phyloP scores from a whole-genome alignment of 2,888 invertebrate species.

The Gari tellinella region DNA sequence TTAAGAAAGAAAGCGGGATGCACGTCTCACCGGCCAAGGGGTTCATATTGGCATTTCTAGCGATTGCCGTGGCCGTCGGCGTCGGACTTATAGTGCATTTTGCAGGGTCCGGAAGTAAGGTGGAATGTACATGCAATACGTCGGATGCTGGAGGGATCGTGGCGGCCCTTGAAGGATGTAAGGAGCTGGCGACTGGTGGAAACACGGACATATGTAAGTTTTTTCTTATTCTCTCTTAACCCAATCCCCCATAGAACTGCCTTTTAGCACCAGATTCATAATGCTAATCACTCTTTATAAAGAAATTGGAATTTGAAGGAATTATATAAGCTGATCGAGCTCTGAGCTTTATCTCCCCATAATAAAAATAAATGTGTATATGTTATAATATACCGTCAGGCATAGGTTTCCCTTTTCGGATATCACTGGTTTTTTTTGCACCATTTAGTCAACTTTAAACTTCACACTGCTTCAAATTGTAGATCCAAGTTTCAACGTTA shows the following conservation, averaged over 20 bases:
- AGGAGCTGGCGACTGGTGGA: conserved; percentile 47
- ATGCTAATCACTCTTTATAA: no score
- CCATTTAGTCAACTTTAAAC: no score
- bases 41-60: conserved; percentile 71
- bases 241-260: not conserved
- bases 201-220: conserved; percentile 61
- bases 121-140: conserved; percentile 67
- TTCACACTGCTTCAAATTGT: no score
- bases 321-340: no score
- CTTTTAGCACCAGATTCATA: not conserved
- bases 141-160: conserved; percentile 19
- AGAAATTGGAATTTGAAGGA: no score
- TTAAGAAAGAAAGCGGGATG: conserved; percentile 41
- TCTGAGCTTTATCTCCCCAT: no score
- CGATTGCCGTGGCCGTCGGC: conserved; percentile 70
- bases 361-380: no score
- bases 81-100: conserved; percentile 78
- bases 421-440: no score
- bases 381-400: no score
- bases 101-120: conserved; percentile 84
- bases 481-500: no score
- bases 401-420: no score
- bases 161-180: conserved; percentile 51
- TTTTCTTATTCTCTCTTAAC: no score
- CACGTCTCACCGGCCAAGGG: conserved; percentile 63